A percentile compares a stretch with the other conserved stretches of the same genome.
These are phyloP conservation scores for Malthinus flaveolus DNA, from an alignment of 2,888 invertebrate species.

Conservation along the genomic window DNA sequence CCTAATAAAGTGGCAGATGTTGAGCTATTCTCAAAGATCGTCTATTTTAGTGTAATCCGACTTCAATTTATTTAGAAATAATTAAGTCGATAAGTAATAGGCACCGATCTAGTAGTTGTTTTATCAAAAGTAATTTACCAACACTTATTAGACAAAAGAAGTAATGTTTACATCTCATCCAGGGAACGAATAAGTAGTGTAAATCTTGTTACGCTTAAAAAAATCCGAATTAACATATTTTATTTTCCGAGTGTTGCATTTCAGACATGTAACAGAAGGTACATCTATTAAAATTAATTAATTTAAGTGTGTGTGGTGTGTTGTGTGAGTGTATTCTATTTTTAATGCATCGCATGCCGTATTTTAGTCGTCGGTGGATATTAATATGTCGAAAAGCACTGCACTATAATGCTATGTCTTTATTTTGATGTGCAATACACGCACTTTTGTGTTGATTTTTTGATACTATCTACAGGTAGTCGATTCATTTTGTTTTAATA, in stretches of 20 bases:
- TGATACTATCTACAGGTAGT: conserved; percentile 34
- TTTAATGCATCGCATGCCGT: conserved; percentile 53
- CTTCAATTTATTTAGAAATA: not conserved
- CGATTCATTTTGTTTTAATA: conserved; percentile 43
- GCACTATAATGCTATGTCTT: conserved; percentile 48
- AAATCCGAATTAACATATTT: conserved; percentile 23
- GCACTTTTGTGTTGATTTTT: conserved; percentile 37
- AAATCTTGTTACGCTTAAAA: conserved; percentile 10
- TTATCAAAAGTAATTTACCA: conserved; percentile 8
- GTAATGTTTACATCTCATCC: conserved; percentile 25
- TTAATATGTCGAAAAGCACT: conserved; percentile 55
- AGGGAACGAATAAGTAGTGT: conserved; percentile 14
- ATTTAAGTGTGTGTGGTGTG: conserved; percentile 39
- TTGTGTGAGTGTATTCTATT: conserved; percentile 43
- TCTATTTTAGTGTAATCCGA: too few species aligned
- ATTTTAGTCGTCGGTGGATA: conserved; percentile 53
- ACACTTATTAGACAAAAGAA: conserved; percentile 20
- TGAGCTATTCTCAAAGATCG: too few species aligned
- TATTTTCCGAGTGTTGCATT: conserved; percentile 27
- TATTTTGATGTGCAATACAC: conserved; percentile 32
- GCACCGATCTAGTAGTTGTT: not conserved
- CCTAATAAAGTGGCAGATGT: too few species aligned
- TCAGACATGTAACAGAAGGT: conserved; percentile 31
- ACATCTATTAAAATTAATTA: conserved; percentile 27
- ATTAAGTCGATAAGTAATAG: not conserved